Conservation (phyloP, 1,140 invertebrate genomes). For the Globodera ellingtonae region DNA sequence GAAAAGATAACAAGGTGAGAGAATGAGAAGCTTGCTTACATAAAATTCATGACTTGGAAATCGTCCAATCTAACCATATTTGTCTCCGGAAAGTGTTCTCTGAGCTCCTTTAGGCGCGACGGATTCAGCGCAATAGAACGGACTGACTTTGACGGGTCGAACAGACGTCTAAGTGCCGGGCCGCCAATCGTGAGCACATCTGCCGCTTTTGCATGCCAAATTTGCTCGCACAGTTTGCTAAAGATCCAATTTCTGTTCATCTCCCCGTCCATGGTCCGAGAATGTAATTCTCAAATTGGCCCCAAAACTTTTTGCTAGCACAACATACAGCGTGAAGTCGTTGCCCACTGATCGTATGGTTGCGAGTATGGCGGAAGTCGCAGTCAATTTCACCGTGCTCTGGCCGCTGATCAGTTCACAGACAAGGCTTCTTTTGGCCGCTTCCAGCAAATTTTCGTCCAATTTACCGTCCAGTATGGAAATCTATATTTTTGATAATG, state of each 20-base stretch:
- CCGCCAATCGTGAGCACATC: slow-evolving; percentile 16
- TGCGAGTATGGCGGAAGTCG: slow-evolving; percentile 74
- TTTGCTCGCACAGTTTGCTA: slow-evolving; percentile 23
- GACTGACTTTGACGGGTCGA: slow-evolving; percentile 7
- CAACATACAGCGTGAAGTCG: slow-evolving; percentile 20
- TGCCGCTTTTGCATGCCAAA: slow-evolving; percentile 19
- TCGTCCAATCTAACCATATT: slow-evolving; percentile 20
- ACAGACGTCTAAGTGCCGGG: slow-evolving; percentile 3
- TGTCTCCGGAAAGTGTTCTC: slow-evolving; percentile 19
- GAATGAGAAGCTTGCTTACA: too few species aligned
- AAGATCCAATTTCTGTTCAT: neutral
- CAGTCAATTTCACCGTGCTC: slow-evolving; percentile 76
- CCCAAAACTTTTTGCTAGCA: neutral
- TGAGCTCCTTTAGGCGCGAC: slow-evolving; percentile 6
- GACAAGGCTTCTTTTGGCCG: slow-evolving; percentile 80
- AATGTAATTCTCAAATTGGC: neutral
- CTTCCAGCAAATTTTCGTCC: slow-evolving; percentile 77
- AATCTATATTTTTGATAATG: neutral
- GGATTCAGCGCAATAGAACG: slow-evolving; percentile 24
- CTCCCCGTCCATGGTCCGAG: too few species aligned
- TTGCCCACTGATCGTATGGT: slow-evolving; percentile 70
- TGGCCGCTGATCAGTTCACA: slow-evolving; percentile 81
- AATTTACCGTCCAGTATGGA: slow-evolving; percentile 71
- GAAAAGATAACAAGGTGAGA: too few species aligned
- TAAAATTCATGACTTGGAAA: slow-evolving; percentile 39